Evolutionary conservation across 2,113 vertebrate species (phyloP), one percentile per base, ranked within the genome.

Genomic region (Speoplatyrhinus poulsoni): DNA sequence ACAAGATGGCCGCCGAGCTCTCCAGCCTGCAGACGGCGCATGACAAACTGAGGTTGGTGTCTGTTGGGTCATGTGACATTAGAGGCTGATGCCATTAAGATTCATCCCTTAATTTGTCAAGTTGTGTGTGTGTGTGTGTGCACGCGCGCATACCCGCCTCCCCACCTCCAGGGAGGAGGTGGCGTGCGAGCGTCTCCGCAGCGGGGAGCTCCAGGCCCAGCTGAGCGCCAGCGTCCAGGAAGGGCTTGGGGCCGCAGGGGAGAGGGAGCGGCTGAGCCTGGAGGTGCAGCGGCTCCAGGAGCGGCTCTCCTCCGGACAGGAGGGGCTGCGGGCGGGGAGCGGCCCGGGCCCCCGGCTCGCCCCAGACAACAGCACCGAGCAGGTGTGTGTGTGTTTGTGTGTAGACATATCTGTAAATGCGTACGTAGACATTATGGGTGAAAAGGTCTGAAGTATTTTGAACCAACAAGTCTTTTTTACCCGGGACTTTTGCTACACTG

Each of bases 161-260:
- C 26, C 26, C 26, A 26, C 26, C 26, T 46, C 3, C 81, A 93
- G 93, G 67, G 82, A 82, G 26, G 90, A 91, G 67, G 62, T 90
- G 85, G 79, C 67, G 10, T 81, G 82, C 36, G 88, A 87, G 62
- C 85, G 76, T 10, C 68, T 47, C 16, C 93, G 93, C 87, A 88
- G 76, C 19, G 88, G 93, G 46, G 89, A 91, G 65, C 88, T 94
- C 46, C 94, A 94, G 81, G 86, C 90, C 57, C 87, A 92, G 72
- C 84, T 94, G 48, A 91, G 89, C 49, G 76, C 85, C 62, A 85
- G 73, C 70, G 76, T 80, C 52, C 88, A 93, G 78, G 92, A 94
- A 72, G 92, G 89, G 72, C 73, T 72, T 48, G 73, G 65, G 12
- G 74, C 90, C 6, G 82, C 91, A 73, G 91, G 92, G 46, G 91